phyloP scores from a whole-genome alignment of 1,140 invertebrate species.

The Cataglyphis hispanica region DNA sequence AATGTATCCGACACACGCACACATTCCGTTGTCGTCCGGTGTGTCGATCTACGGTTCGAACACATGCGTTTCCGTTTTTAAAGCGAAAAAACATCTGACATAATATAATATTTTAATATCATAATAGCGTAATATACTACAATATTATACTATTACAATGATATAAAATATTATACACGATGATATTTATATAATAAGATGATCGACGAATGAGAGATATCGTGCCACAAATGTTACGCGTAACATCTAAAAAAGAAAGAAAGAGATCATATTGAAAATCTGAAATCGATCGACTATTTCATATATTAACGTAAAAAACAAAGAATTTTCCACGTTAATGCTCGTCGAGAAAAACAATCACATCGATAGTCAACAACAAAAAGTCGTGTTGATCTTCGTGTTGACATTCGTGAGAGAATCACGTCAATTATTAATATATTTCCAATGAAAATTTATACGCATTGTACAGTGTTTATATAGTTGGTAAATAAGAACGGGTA shows the following conservation, averaged over 20 bases:
- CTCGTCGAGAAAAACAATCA: not conserved
- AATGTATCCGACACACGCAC: slow-evolving; percentile 21
- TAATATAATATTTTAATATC: slow-evolving; percentile 24
- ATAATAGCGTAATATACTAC: not conserved
- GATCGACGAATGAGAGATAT: slow-evolving; percentile 1
- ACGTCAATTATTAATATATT: slow-evolving; percentile 61
- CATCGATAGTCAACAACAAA: not conserved
- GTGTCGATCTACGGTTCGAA: not conserved
- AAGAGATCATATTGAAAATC: not conserved
- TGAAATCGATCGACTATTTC: slow-evolving; percentile 11
- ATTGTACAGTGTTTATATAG: slow-evolving; percentile 51
- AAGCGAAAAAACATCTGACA: not conserved
- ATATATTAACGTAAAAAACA: not conserved
- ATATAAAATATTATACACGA: not conserved
- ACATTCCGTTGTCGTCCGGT: not conserved
- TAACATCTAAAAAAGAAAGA: not conserved
- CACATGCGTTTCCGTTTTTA: not conserved
- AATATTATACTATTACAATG: not conserved
- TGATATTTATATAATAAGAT: slow-evolving; percentile 36
- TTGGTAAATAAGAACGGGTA: not conserved
- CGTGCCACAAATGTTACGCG: not conserved
- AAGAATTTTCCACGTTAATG: slow-evolving; percentile 27
- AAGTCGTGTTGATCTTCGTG: slow-evolving; percentile 15
- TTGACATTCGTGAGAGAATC: slow-evolving; percentile 25
- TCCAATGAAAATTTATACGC: slow-evolving; percentile 38